Conservation (phyloP, 2,888 invertebrate species). For the Lochmaea capreae region DNA sequence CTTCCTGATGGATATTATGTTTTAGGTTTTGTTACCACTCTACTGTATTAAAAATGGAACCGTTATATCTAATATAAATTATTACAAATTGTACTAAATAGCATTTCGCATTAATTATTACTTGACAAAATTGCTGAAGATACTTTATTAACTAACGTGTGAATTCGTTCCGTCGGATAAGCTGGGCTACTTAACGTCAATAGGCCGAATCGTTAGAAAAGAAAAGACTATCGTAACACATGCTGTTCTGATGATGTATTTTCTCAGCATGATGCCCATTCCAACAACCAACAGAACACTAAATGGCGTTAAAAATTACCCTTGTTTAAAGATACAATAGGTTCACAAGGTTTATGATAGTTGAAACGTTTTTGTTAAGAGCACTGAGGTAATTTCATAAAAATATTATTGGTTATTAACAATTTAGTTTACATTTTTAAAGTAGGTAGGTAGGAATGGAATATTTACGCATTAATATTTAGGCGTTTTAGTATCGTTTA, state of each 20-base stretch:
- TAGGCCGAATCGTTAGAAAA: conserved; percentile 38
- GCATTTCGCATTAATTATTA: too few species aligned
- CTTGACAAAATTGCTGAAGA: too few species aligned
- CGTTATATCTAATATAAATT: too few species aligned
- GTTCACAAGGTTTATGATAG: conserved; percentile 12
- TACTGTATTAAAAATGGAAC: too few species aligned
- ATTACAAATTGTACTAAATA: too few species aligned
- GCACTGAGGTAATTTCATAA: neutral
- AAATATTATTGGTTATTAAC: neutral
- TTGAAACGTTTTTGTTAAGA: neutral
- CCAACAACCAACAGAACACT: conserved; percentile 47
- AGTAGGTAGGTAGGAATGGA: neutral
- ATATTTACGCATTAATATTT: neutral
- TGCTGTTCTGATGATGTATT: conserved; percentile 59
- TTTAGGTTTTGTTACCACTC: too few species aligned
- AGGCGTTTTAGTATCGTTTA: neutral
- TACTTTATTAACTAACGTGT: neutral
- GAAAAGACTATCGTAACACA: conserved; percentile 49
- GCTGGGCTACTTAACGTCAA: conserved; percentile 36
- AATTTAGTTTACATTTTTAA: neutral
- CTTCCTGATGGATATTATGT: too few species aligned
- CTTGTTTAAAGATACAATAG: conserved; percentile 17
- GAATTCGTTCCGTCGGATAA: conserved; percentile 33
- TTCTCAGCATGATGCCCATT: conserved; percentile 58
- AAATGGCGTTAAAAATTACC: conserved; percentile 45